These are phyloP conservation scores for Idaea aversata DNA, from an alignment of 2,888 invertebrate genomes.

Conservation along the genomic window DNA sequence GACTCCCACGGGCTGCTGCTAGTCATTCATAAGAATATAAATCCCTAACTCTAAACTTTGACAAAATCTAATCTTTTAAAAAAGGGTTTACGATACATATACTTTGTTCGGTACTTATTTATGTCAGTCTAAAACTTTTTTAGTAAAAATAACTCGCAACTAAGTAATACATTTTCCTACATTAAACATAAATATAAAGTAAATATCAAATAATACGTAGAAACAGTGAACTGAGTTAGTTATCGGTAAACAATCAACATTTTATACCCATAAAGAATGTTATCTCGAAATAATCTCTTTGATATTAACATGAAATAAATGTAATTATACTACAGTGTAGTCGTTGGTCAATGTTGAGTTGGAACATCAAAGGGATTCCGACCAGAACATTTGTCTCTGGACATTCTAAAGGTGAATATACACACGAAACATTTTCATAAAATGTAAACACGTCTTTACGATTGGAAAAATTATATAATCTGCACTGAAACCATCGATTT, in stretches of 20 bases:
- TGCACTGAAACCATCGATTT: no score
- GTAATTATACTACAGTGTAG: background rate
- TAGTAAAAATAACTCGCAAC: no score
- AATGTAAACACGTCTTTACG: no score
- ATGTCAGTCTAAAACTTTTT: no score
- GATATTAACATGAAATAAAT: background rate
- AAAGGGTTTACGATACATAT: no score
- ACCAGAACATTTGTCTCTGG: background rate
- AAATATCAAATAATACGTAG: background rate
- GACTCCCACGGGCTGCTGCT: no score
- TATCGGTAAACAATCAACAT: background rate
- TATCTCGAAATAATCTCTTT: background rate
- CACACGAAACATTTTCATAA: no score
- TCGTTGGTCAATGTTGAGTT: background rate
- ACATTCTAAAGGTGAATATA: background rate
- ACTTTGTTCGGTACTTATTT: no score
- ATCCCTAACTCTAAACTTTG: no score
- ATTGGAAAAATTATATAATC: no score
- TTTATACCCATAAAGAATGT: background rate
- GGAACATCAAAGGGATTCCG: background rate
- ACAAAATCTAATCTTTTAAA: no score
- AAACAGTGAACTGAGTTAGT: background rate
- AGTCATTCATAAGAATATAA: no score
- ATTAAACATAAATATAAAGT: background rate
- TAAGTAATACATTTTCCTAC: background rate